Conservation (phyloP, 2,888 invertebrate genomes). For the Aleiodes leptofemur region DNA sequence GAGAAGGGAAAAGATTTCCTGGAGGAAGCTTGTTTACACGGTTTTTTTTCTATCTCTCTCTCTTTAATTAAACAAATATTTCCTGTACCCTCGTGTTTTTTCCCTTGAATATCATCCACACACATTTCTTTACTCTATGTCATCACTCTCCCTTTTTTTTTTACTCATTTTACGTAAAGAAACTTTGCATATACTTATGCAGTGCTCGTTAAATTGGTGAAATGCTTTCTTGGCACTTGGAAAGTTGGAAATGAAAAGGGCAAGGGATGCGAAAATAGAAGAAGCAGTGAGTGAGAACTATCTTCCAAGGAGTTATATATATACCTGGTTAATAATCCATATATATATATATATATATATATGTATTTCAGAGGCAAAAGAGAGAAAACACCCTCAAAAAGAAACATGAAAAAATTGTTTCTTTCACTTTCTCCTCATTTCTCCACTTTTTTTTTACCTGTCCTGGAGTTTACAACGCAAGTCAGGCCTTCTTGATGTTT, state of each 20-base stretch:
- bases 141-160: neutral
- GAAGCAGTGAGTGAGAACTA: constrained; percentile 20
- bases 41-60: constrained; percentile 19
- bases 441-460: constrained; percentile 12
- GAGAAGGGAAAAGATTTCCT: constrained; percentile 6
- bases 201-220: constrained; percentile 24
- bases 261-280: constrained; percentile 8
- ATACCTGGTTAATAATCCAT: neutral
- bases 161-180: neutral
- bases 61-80: constrained; percentile 31
- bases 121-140: constrained; percentile 5
- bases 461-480: constrained; percentile 16
- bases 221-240: constrained; percentile 27
- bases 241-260: constrained; percentile 29
- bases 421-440: too few species aligned
- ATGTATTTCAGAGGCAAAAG: neutral
- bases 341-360: constrained; percentile 1
- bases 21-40: constrained; percentile 21
- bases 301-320: constrained; percentile 10
- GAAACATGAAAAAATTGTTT: constrained; percentile 5
- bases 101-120: neutral
- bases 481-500: constrained; percentile 20
- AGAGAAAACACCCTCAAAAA: neutral
- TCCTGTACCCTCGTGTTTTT: neutral
- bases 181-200: constrained; percentile 1